Percentiles rank a stretch among this genome's conserved stretches.
These are phyloP conservation scores for Atlantisia rogersi DNA, from an alignment of 2,113 vertebrate species.

Conservation along the genomic window DNA sequence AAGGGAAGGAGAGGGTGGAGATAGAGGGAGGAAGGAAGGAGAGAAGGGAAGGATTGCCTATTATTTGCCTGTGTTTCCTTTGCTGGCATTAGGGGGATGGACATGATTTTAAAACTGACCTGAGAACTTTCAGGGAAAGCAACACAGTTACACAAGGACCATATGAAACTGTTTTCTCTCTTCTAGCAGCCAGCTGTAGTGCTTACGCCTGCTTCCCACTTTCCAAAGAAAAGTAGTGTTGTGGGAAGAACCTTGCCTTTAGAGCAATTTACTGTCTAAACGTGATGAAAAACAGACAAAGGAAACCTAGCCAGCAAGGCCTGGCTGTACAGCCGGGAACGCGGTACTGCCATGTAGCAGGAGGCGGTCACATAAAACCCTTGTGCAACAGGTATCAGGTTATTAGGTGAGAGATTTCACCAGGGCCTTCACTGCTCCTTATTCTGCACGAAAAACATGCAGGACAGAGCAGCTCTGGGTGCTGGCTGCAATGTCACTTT, in stretches of 20 bases:
- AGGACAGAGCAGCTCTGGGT: background rate
- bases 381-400: background rate
- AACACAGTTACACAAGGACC: background rate
- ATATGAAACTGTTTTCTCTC: background rate
- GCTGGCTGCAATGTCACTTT: background rate
- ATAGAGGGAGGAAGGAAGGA: too few relatives aligned
- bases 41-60: too few relatives aligned
- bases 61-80: background rate
- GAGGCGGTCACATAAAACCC: background rate
- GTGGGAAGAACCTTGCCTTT: background rate
- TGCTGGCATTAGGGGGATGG: background rate
- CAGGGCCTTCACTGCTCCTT: background rate
- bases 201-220: background rate
- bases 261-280: background rate
- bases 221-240: background rate
- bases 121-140: background rate
- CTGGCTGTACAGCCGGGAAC: background rate
- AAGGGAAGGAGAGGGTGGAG: too few relatives aligned
- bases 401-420: background rate
- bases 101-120: background rate
- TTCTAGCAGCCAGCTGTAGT: background rate
- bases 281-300: background rate
- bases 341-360: background rate
- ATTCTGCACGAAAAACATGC: background rate
- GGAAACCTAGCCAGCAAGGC: background rate